phyloP scores from a whole-genome alignment of 1,140 invertebrate genomes.

The Atopsyche davidsoni region DNA sequence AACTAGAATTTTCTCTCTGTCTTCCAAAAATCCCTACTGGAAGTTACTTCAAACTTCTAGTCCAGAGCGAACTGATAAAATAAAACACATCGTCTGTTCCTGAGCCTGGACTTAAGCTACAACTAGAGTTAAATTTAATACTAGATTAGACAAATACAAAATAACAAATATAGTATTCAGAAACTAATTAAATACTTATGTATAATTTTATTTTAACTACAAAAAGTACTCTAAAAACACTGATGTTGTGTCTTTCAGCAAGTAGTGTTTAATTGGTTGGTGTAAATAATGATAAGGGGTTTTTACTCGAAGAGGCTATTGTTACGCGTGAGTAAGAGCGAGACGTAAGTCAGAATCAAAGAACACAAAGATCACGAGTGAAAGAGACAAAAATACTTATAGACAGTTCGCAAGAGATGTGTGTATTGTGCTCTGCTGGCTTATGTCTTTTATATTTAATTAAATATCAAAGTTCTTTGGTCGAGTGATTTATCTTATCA shows the following conservation, averaged over 20 bases:
- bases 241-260: no score
- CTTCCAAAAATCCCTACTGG: conserved; percentile 19
- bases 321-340: conserved; percentile 4
- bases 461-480: conserved; percentile 23
- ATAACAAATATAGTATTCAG: no score
- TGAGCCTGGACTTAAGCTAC: no score
- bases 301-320: conserved; percentile 16
- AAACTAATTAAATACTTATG: no score
- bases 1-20: conserved; percentile 22
- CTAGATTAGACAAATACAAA: no score
- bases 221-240: no score
- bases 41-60: conserved; percentile 30
- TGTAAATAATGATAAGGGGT: no score
- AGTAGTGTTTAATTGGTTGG: no score
- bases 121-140: no score
- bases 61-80: conserved; percentile 24
- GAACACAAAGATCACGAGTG: conserved; percentile 27
- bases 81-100: conserved; percentile 18
- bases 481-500: conserved; percentile 23
- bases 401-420: conserved; percentile 15
- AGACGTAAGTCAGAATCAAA: conserved; percentile 16
- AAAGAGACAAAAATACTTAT: conserved; percentile 17
- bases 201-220: no score
- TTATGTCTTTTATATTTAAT: conserved; percentile 23
- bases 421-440: conserved; percentile 12